Percentiles rank a stretch among this genome's conserved stretches.
Evolutionary conservation across 2,888 invertebrate species (phyloP).

Genomic region (Hoplodrina blanda): DNA sequence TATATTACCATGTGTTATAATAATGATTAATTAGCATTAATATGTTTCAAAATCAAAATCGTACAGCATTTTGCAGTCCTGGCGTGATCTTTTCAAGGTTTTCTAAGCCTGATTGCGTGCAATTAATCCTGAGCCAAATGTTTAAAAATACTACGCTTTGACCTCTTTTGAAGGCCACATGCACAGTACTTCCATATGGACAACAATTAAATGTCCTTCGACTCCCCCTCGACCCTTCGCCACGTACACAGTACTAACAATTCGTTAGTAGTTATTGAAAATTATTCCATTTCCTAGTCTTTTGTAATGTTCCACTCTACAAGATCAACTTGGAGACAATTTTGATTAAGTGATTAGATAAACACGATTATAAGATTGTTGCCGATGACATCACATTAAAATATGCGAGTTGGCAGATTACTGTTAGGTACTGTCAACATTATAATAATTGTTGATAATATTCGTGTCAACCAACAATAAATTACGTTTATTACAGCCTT

Average conservation of each 20-base stretch:
- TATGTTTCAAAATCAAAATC: neutral
- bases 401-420: conserved; percentile 9
- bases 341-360: conserved; percentile 49
- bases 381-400: conserved; percentile 21
- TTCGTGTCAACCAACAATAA: neutral
- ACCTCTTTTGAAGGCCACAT: conserved; percentile 37
- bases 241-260: conserved; percentile 14
- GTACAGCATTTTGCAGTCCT: neutral
- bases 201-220: conserved; percentile 47
- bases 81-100: neutral
- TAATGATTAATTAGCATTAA: conserved; percentile 25
- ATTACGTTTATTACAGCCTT: neutral
- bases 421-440: neutral
- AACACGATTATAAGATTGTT: conserved; percentile 26
- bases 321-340: conserved; percentile 27
- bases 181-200: conserved; percentile 23
- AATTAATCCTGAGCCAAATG: neutral
- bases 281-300: conserved; percentile 11
- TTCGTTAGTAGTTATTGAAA: neutral
- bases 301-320: conserved; percentile 14
- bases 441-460: conserved; percentile 19
- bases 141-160: conserved; percentile 18
- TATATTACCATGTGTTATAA: conserved; percentile 45
- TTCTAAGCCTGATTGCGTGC: neutral
- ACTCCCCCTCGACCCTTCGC: conserved; percentile 40